These are phyloP conservation scores for Apostichopus californicus DNA, from an alignment of 35 echinoderm and acorn worm species.

Conservation along the genomic window DNA sequence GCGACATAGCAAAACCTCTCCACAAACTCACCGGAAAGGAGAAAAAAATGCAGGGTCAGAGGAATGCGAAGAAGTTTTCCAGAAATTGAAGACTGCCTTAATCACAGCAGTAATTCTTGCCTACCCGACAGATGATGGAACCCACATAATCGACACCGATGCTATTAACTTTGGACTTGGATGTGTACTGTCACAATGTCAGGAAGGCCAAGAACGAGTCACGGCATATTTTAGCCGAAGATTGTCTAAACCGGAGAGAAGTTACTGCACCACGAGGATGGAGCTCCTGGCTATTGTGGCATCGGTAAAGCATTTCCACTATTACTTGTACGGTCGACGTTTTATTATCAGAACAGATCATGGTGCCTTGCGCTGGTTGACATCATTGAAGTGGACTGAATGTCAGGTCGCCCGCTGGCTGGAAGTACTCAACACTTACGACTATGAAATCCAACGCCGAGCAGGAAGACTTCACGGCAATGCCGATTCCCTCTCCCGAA, in stretches of 20 bases:
- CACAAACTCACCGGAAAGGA: conserved; percentile 5
- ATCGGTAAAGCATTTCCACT: conserved; percentile 53
- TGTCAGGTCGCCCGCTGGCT: conserved; percentile 67
- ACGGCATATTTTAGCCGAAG: conserved; percentile 53
- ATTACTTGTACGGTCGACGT: conserved; percentile 58
- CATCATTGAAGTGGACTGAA: conserved; percentile 30
- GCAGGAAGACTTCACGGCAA: conserved; percentile 28
- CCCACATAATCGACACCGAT: conserved; percentile 61
- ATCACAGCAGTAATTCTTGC: conserved; percentile 42
- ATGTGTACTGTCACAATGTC: conserved; percentile 63
- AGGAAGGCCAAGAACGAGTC: conserved; percentile 61
- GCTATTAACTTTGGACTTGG: conserved; percentile 52
- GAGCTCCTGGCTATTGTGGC: conserved; percentile 54
- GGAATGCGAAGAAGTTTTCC: conserved; percentile 56
- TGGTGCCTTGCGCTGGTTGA: conserved; percentile 47
- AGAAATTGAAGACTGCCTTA: conserved; percentile 33
- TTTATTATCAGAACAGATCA: conserved; percentile 60
- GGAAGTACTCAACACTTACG: conserved; percentile 16
- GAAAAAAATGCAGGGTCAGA: conserved; percentile 27
- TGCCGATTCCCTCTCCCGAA: neutral
- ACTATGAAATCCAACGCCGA: conserved; percentile 1
- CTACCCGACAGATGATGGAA: conserved; percentile 26
- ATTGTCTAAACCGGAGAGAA: conserved; percentile 30
- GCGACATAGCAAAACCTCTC: neutral
- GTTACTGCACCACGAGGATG: conserved; percentile 56